Percentiles rank a stretch among this genome's conserved stretches.
These are phyloP conservation scores for Brachyptera putata DNA, from an alignment of 2,888 invertebrate species.

Conservation along the genomic window DNA sequence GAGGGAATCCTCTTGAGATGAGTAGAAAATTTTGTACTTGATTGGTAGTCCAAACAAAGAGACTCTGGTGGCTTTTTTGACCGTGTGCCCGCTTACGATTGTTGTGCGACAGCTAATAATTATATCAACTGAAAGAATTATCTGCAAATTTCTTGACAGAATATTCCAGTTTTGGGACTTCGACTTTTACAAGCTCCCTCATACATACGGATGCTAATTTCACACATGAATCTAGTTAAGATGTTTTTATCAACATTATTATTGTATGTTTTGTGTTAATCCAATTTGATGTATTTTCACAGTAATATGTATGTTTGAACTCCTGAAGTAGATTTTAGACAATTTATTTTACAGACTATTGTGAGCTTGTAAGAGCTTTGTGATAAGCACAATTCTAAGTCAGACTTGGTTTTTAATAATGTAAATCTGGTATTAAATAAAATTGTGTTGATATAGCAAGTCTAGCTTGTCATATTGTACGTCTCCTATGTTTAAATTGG, in stretches of 20 bases:
- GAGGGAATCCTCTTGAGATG: no score
- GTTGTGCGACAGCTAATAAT: constrained; percentile 9
- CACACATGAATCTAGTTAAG: constrained; percentile 1
- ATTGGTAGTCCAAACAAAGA: no score
- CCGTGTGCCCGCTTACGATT: not conserved
- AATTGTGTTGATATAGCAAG: constrained; percentile 22
- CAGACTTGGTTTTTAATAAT: constrained; percentile 26
- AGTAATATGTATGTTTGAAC: constrained; percentile 20
- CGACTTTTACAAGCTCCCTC: constrained; percentile 9
- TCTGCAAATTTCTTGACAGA: constrained; percentile 8
- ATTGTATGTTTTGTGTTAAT: constrained; percentile 15
- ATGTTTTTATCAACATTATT: no score
- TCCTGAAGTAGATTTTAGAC: constrained; percentile 17
- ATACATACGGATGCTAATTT: constrained; percentile 2
- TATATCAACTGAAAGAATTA: not conserved
- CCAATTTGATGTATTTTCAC: constrained; percentile 22
- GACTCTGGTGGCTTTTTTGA: no score
- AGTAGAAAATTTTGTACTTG: no score
- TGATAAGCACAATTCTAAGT: constrained; percentile 35
- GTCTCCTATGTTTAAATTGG: no score
- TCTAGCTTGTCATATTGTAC: not conserved
- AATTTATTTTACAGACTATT: constrained; percentile 26
- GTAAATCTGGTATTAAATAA: constrained; percentile 25
- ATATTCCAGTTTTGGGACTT: constrained; percentile 9
- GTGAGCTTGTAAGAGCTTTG: constrained; percentile 34